phyloP scores from a whole-genome alignment of 2,797 vertebrate species.

The Scolopax rusticola region DNA sequence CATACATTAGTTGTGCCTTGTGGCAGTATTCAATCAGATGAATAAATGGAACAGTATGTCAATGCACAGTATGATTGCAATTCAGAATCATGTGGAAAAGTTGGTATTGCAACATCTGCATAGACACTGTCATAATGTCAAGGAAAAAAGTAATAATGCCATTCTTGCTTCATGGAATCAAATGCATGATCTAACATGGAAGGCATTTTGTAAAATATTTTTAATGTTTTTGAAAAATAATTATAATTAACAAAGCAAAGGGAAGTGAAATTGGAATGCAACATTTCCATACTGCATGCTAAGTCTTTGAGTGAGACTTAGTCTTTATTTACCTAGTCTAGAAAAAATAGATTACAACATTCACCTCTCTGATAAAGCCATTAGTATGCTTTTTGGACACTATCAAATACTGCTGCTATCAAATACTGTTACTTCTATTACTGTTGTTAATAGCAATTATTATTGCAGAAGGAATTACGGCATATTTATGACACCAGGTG shows the following conservation, averaged over 20 bases:
- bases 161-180: slow-evolving; percentile 39
- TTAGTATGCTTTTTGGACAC: not conserved
- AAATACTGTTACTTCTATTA: not conserved
- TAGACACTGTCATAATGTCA: slow-evolving; percentile 30
- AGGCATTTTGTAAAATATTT: not conserved
- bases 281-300: slow-evolving; percentile 4
- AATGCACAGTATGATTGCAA: slow-evolving; percentile 57
- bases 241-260: slow-evolving; percentile 3
- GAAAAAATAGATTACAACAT: not conserved
- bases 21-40: slow-evolving; percentile 65
- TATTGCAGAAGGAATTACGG: not conserved
- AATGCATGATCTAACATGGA: not conserved
- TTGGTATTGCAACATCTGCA: slow-evolving; percentile 75
- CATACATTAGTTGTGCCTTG: slow-evolving; percentile 39
- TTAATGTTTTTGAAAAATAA: not conserved
- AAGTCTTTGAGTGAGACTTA: slow-evolving; percentile 15
- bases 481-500: not conserved
- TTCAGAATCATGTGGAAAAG: slow-evolving; percentile 63
- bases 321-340: slow-evolving; percentile 38
- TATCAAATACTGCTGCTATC: not conserved
- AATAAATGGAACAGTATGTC: slow-evolving; percentile 69
- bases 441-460: not conserved
- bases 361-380: not conserved
- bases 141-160: slow-evolving; percentile 41
- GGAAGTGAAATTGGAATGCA: not conserved